Evolutionary conservation across 2,888 invertebrate genomes (phyloP), one percentile per base, ranked within the genome.

Genomic region (Drosophila anomelani): DNA sequence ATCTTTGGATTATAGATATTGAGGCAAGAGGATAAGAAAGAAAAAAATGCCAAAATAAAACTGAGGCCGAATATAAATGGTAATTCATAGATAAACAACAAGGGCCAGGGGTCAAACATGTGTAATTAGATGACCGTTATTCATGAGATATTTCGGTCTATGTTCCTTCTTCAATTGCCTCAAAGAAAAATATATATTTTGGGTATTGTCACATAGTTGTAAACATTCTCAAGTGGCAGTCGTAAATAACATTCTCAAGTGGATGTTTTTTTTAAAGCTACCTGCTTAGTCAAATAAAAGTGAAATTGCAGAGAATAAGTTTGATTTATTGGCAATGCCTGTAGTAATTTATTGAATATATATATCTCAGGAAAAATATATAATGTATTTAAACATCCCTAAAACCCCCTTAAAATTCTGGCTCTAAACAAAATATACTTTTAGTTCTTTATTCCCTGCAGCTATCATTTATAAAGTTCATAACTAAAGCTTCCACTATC

Each of bases 1-100:
- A 49, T 51, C 69, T 53, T 51, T 39, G 43, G 38, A 57, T 67
- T 55, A 39, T 23, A 54, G 54, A 67, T 32, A 56, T 66, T 69
- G 36, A 51, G 29, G 47, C n/a, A 57, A 36, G 43, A 29, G 15
- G 13, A 15, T 26, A 23, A 38, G 64, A 26, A 2, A 23, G 17
- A 9, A 20, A 26, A 12, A 29, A 26, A 41, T 39, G 61, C 63
- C 61, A 61, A 46, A 49, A 23, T n/a, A 34, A 23, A 23, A 32
- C 44, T 15, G 12, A 49, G 7, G 7, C 4, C 17, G 7, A 10
- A 15, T 10, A 17, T 32, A 15, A 23, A 13, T 32, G 32, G 26
- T 26, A 26, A n/a, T 39, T 39, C 3, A n/a, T 8, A 41, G n/a
- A 13, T 3, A 12, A 34, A 34, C 29, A 20, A 17, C 63, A 39